Conservation (phyloP, 1,140 invertebrate species). For the Euura saliciscinereae region DNA sequence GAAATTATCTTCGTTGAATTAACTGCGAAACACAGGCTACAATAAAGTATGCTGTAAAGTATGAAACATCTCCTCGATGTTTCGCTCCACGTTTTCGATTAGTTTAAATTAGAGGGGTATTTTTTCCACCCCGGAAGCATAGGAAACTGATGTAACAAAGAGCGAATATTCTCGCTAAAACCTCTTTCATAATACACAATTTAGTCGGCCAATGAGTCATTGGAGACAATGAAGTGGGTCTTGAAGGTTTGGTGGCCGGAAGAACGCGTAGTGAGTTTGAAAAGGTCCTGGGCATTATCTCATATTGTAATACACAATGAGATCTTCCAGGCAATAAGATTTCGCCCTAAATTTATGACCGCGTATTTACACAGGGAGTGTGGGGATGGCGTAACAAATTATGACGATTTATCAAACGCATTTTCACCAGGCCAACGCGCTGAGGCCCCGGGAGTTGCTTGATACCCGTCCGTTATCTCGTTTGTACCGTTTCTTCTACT, state of each 20-base stretch:
- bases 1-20: too few relatives aligned
- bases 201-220: background rate
- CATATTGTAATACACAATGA: conserved; percentile 40
- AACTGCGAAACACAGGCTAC: too few relatives aligned
- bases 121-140: too few relatives aligned
- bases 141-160: too few relatives aligned
- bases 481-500: conserved; percentile 1
- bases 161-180: too few relatives aligned
- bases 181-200: too few relatives aligned
- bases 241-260: background rate
- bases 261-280: conserved; percentile 23
- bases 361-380: conserved; percentile 22
- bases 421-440: conserved; percentile 21
- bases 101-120: too few relatives aligned
- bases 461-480: conserved; percentile 1
- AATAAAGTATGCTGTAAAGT: too few relatives aligned
- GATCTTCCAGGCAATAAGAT: conserved; percentile 47
- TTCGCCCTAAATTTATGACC: conserved; percentile 33
- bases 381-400: conserved; percentile 35
- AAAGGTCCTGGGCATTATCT: conserved; percentile 42
- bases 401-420: conserved; percentile 41
- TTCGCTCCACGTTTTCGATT: too few relatives aligned
- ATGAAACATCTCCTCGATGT: too few relatives aligned
- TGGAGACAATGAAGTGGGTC: background rate
- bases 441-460: background rate